These are phyloP conservation scores for Ptyas mucosa DNA, from an alignment of 2,113 vertebrate species.

Conservation along the genomic window DNA sequence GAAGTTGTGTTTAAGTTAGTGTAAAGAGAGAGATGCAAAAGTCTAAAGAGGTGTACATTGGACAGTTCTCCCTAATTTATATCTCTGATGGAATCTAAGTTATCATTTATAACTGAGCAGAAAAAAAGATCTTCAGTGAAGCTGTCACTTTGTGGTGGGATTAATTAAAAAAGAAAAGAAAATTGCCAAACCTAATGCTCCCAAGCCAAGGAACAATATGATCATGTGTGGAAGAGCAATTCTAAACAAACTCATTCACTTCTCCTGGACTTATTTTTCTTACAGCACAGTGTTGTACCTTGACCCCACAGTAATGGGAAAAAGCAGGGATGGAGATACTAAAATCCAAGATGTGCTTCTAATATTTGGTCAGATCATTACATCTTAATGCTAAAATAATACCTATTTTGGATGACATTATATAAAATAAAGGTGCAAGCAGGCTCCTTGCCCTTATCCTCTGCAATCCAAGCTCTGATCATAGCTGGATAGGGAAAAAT, in stretches of 20 bases:
- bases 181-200: neutral
- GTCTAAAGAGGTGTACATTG: neutral
- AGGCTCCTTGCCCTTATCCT: neutral
- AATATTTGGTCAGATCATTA: neutral
- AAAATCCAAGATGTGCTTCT: neutral
- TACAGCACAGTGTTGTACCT: neutral
- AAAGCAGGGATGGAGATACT: neutral
- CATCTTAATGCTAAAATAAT: neutral
- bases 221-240: neutral
- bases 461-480: neutral
- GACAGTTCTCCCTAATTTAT: neutral
- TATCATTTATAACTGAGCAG: neutral
- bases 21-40: neutral
- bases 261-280: neutral
- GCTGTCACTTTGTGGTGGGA: neutral
- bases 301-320: neutral
- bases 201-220: neutral
- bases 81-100: neutral
- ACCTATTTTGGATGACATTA: neutral
- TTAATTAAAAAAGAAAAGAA: neutral
- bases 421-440: neutral
- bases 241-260: neutral
- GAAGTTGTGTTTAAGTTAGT: neutral
- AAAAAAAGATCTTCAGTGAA: neutral
- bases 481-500: neutral